A percentile compares a stretch with the other conserved stretches of the same genome.
phyloP scores from a whole-genome alignment of 2,797 vertebrate species.

The Thalassophryne amazonica region DNA sequence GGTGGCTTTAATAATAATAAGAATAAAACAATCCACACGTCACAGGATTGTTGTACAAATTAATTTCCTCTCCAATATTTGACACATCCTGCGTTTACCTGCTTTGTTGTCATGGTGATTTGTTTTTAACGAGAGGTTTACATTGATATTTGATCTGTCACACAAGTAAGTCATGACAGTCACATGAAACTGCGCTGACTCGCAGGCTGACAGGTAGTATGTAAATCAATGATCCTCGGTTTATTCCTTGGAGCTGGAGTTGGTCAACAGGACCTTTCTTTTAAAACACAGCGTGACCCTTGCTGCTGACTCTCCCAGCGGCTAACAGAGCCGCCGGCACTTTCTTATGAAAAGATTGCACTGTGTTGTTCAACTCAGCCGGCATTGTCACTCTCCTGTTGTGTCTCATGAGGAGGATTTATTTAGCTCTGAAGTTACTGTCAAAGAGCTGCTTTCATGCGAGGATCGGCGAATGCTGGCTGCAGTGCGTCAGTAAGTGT shows the following conservation, averaged over 20 bases:
- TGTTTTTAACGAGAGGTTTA: background rate
- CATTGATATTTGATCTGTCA: background rate
- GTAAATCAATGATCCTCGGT: conserved; percentile 20
- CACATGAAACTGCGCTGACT: conserved; percentile 31
- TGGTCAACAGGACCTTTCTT: conserved; percentile 46
- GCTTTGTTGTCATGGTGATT: conserved; percentile 1
- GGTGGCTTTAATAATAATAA: too few species aligned
- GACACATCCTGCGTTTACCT: conserved; percentile 3
- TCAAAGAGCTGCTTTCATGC: conserved; percentile 52
- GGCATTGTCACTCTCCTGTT: conserved; percentile 62
- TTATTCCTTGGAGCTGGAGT: conserved; percentile 12
- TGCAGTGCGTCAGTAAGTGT: conserved; percentile 19
- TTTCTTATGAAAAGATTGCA: conserved; percentile 65
- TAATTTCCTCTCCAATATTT: conserved; percentile 57
- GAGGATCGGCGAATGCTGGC: conserved; percentile 19
- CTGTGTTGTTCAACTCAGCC: conserved; percentile 58
- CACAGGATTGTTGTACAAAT: conserved; percentile 48
- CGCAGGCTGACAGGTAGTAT: background rate
- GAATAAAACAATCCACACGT: too few species aligned
- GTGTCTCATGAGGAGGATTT: conserved; percentile 61
- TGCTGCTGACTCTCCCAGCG: conserved; percentile 33
- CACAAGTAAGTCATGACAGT: conserved; percentile 1
- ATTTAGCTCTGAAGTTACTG: conserved; percentile 51
- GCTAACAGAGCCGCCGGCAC: conserved; percentile 49
- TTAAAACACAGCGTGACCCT: conserved; percentile 50